Evolutionary conservation across 35 echinoderm and acorn worm genomes (phyloP).

Genomic region (Acanthaster planci): DNA sequence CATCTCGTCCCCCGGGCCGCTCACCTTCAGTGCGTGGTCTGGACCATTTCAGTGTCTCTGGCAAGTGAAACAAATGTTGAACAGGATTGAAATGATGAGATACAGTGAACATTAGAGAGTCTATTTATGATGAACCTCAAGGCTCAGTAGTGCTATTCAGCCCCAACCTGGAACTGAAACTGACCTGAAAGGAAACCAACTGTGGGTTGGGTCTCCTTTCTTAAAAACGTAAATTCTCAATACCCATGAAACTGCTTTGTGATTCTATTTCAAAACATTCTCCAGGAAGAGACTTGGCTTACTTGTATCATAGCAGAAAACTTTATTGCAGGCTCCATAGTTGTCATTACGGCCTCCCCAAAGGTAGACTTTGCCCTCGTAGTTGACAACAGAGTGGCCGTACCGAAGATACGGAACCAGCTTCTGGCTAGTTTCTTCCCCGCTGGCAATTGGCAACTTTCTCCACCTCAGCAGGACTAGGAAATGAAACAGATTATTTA

Average conservation of each 20-base stretch:
- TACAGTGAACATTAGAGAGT: too few relatives aligned
- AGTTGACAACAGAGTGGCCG: conserved; percentile 80
- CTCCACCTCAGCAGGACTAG: background rate
- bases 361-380: conserved; percentile 74
- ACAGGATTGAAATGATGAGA: too few relatives aligned
- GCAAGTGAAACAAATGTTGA: too few relatives aligned
- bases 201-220: background rate
- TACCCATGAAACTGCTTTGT: too few relatives aligned
- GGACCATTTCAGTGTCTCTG: conserved; percentile 73
- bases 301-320: conserved; percentile 92
- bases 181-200: background rate
- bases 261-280: too few relatives aligned
- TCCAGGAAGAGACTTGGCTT: conserved; percentile 32
- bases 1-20: conserved; percentile 80
- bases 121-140: too few relatives aligned
- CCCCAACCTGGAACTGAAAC: too few relatives aligned
- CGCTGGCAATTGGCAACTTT: background rate
- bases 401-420: conserved; percentile 72
- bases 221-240: background rate
- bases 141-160: too few relatives aligned
- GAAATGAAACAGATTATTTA: background rate
- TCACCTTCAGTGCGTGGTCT: conserved; percentile 61
- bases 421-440: background rate
- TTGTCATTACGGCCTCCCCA: conserved; percentile 95
- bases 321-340: conserved; percentile 71